These are phyloP conservation scores for Chauna torquata DNA, from an alignment of 2,113 vertebrate genomes.

Conservation along the genomic window DNA sequence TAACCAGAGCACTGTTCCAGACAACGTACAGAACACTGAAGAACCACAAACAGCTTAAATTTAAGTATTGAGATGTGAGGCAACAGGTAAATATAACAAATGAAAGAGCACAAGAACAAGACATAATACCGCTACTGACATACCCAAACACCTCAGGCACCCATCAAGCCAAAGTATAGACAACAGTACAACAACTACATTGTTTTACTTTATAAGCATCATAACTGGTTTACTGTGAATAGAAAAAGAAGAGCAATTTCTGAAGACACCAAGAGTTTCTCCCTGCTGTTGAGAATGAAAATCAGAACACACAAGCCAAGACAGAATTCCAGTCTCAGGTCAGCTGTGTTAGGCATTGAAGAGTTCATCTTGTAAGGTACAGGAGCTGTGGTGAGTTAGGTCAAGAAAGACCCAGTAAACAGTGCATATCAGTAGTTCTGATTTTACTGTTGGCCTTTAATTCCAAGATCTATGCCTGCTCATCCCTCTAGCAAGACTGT, in stretches of 20 bases:
- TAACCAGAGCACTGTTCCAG: neutral
- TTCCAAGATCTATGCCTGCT: neutral
- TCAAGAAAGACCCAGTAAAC: neutral
- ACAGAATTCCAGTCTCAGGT: neutral
- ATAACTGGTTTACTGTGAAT: neutral
- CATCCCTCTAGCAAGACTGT: neutral
- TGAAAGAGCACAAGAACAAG: neutral
- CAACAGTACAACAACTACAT: neutral
- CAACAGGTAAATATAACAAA: neutral
- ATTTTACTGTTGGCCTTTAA: neutral
- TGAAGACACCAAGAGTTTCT: neutral
- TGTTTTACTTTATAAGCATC: neutral
- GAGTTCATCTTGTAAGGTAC: neutral
- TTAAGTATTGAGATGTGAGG: neutral
- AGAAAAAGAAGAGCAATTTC: neutral
- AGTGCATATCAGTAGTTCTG: neutral
- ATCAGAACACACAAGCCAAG: neutral
- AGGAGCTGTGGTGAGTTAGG: neutral
- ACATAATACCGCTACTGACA: neutral
- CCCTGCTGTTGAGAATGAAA: neutral
- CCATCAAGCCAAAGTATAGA: neutral
- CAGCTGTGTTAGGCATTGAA: neutral
- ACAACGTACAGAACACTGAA: neutral
- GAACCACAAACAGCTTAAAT: neutral
- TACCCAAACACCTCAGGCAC: neutral